Percentiles rank a stretch among this genome's conserved stretches.
These are phyloP conservation scores for Drosophila setosimentum DNA, from an alignment of 2,888 invertebrate species.

Conservation along the genomic window DNA sequence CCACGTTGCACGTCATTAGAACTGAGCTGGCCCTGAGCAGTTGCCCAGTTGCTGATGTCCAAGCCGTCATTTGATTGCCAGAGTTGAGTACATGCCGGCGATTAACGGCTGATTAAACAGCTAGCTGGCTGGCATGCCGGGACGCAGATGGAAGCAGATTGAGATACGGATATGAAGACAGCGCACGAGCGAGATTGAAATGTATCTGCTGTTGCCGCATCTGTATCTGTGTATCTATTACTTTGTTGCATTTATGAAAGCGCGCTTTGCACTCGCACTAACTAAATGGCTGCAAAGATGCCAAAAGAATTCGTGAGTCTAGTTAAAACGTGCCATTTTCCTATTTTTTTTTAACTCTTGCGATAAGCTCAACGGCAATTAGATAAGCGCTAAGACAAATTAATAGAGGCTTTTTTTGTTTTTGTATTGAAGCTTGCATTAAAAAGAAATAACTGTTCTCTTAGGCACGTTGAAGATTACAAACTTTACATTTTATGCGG, in stretches of 20 bases:
- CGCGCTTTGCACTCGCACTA: slow-evolving; percentile 3
- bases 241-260: slow-evolving; percentile 28
- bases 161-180: slow-evolving; percentile 52
- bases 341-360: background rate
- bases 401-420: background rate
- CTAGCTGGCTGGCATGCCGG: slow-evolving; percentile 2
- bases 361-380: slow-evolving; percentile 26
- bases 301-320: slow-evolving; percentile 29
- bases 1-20: slow-evolving; percentile 73
- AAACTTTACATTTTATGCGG: background rate
- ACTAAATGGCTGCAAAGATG: slow-evolving; percentile 24
- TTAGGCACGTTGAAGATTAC: background rate
- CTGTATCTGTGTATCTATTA: slow-evolving; percentile 36
- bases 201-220: slow-evolving; percentile 53
- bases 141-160: slow-evolving; percentile 41
- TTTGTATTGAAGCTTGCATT: background rate
- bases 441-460: background rate
- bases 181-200: slow-evolving; percentile 59
- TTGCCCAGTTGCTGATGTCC: slow-evolving; percentile 51
- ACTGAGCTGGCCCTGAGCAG: slow-evolving; percentile 38
- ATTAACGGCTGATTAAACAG: slow-evolving; percentile 75
- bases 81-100: slow-evolving; percentile 59
- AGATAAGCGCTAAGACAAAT: slow-evolving; percentile 20
- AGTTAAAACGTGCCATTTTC: slow-evolving; percentile 24
- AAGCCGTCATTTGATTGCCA: slow-evolving; percentile 53